Base-by-base conservation (phyloP, 2,888 invertebrate species). In the Tridacna crocea region DNA sequence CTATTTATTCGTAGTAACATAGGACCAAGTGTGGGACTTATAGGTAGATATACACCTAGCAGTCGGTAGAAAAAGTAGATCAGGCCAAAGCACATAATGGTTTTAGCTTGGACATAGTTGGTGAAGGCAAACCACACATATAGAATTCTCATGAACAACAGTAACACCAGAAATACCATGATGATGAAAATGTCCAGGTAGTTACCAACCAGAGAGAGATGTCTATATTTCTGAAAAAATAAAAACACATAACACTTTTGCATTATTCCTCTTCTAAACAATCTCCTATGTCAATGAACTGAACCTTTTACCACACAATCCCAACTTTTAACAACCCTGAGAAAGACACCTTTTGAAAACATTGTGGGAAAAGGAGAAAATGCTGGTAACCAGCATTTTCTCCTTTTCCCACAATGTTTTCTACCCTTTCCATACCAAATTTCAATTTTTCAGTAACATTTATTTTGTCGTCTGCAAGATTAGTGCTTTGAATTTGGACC, bases 11-110 rank as follows among this genome's bases (percentile, higher is more conserved):
- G 91, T 75, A 95, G 94, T 48, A 95, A 87, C 90, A 95, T 93
- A 0, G 95, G 95, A 36, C 95, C 95, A 19, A 94, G 90, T 6
- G 94, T 94, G 1, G 94, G 93, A 75, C 93, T 93, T 75, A 95
- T 94, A 0, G 95, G 95, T 46, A 95, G 91, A 89, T 95, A 95
- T 55, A 94, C 93, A 80, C 94, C 94, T 47, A 95, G 91, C 17
- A 95, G 93, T 12, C 95, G 92, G 88, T 95, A 95, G 90, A 94
- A 95, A 90, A 95, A 95, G 90, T 95, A 95, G 26, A 95, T 92
- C 15, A 95, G 88, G 13, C 92, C 94, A 22, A 92, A 66, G 75
- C 94, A 93, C 84, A 94, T 86, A 48, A 94, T 87, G 24, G 94
- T 92, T 85, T 94, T 93, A 58, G 92, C 90, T 19, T 91, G 90